These are phyloP conservation scores for Drosophila pseudotalamancana DNA, from an alignment of 2,888 invertebrate species.

Conservation along the genomic window DNA sequence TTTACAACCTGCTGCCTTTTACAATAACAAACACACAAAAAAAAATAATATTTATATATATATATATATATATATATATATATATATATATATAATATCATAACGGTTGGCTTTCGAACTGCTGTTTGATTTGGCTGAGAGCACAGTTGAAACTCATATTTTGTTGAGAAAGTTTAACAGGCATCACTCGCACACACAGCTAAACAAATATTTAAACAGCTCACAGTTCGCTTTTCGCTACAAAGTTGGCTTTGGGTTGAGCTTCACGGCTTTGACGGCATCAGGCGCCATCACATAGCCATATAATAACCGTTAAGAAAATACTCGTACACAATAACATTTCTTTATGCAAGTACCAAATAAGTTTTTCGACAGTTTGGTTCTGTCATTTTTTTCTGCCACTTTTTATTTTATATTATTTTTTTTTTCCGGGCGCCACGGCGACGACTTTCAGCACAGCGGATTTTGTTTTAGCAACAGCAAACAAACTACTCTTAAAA, in stretches of 20 bases:
- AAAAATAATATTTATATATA: too few species aligned
- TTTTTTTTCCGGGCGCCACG: slow-evolving; percentile 32
- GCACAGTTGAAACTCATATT: slow-evolving; percentile 54
- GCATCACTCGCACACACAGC: slow-evolving; percentile 62
- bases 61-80: too few species aligned
- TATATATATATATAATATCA: slow-evolving; percentile 47
- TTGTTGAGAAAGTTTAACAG: slow-evolving; percentile 65
- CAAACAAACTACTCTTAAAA: not conserved
- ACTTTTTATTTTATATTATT: slow-evolving; percentile 18
- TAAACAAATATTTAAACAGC: slow-evolving; percentile 71
- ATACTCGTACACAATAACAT: slow-evolving; percentile 49
- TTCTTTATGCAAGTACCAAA: slow-evolving; percentile 38
- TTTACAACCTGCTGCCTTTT: slow-evolving; percentile 35
- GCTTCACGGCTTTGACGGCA: slow-evolving; percentile 35
- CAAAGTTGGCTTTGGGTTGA: slow-evolving; percentile 11
- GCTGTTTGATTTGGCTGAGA: slow-evolving; percentile 64
- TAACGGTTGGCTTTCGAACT: slow-evolving; percentile 54
- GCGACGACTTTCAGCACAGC: slow-evolving; percentile 9
- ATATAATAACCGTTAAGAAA: slow-evolving; percentile 52
- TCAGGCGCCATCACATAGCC: slow-evolving; percentile 44
- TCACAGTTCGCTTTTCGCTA: slow-evolving; percentile 42
- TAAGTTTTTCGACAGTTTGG: slow-evolving; percentile 33
- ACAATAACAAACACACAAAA: not conserved
- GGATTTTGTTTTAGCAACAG: slow-evolving; percentile 7
- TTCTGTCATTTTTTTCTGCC: not conserved